A percentile compares a stretch with the other conserved stretches of the same genome.
Evolutionary conservation across 1,140 invertebrate species (phyloP).

Genomic region (Maconellicoccus hirsutus): DNA sequence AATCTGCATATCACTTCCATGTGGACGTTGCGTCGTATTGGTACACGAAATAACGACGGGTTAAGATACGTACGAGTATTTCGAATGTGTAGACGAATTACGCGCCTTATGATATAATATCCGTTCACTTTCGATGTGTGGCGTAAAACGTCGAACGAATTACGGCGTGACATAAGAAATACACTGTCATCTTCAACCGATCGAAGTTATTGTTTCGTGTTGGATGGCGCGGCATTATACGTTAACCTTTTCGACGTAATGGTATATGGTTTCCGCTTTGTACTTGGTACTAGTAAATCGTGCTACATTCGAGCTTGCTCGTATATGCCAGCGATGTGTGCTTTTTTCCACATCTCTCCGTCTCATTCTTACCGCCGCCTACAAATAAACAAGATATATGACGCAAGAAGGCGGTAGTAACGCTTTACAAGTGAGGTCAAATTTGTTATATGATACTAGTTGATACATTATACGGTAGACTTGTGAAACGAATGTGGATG

Average conservation of each 20-base stretch:
- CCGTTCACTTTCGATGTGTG: not conserved
- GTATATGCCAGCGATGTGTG: not conserved
- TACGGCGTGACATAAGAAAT: not conserved
- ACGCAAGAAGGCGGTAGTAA: conserved; percentile 21
- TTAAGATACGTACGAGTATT: not conserved
- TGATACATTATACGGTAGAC: conserved; percentile 7
- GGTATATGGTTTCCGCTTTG: not conserved
- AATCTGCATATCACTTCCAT: too few relatives aligned
- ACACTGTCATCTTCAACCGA: not conserved
- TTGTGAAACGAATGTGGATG: not conserved
- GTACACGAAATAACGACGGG: too few relatives aligned
- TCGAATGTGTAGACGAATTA: not conserved
- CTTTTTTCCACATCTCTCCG: not conserved
- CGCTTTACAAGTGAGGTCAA: conserved; percentile 11
- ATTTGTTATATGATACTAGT: conserved; percentile 22
- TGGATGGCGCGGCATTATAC: not conserved
- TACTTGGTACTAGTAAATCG: conserved; percentile 8
- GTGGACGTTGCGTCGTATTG: too few relatives aligned
- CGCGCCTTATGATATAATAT: not conserved
- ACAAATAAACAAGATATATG: conserved; percentile 14
- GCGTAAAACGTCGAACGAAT: not conserved
- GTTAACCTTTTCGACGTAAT: conserved; percentile 3
- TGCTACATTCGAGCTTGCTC: conserved; percentile 2
- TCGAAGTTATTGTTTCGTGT: conserved; percentile 3
- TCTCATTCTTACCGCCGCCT: not conserved